A percentile compares a stretch with the other conserved stretches of the same genome.
Evolutionary conservation across 2,888 invertebrate species (phyloP).

Genomic region (Podotricha telesiphe): DNA sequence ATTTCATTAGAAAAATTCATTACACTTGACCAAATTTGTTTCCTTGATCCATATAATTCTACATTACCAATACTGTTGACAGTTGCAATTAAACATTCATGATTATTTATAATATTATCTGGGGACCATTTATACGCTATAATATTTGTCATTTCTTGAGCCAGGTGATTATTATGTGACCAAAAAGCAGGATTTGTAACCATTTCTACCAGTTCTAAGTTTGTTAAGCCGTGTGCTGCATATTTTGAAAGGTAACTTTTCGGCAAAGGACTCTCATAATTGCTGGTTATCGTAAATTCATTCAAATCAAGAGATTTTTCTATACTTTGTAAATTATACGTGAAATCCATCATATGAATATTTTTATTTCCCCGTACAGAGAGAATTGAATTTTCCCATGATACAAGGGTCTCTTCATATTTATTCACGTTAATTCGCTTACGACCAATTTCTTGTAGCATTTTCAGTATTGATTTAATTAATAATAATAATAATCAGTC

Average conservation of each 20-base stretch:
- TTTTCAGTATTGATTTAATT: constrained; percentile 40
- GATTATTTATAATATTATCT: constrained; percentile 51
- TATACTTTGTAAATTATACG: constrained; percentile 59
- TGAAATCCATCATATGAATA: constrained; percentile 59
- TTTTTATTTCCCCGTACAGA: constrained; percentile 62
- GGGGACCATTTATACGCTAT: constrained; percentile 66
- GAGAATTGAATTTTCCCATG: constrained; percentile 61
- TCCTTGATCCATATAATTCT: constrained; percentile 54
- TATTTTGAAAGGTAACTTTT: constrained; percentile 55
- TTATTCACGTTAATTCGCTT: constrained; percentile 55
- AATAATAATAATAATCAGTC: neutral
- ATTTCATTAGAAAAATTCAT: constrained; percentile 58
- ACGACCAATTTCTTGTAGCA: constrained; percentile 61
- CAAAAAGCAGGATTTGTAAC: constrained; percentile 65
- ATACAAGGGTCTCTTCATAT: constrained; percentile 55
- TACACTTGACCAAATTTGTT: constrained; percentile 54
- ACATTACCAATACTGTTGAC: constrained; percentile 70
- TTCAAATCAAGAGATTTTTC: constrained; percentile 63
- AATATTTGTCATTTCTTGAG: constrained; percentile 59
- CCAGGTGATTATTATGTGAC: constrained; percentile 64
- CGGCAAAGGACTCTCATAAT: constrained; percentile 59
- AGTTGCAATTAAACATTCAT: constrained; percentile 58
- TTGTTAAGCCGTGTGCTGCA: constrained; percentile 54
- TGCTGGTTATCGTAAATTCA: constrained; percentile 55
- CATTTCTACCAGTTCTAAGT: constrained; percentile 65